Evolutionary conservation across 2,113 vertebrate genomes (phyloP), one percentile per base, ranked within the genome.

Genomic region (Semicossyphus pulcher): DNA sequence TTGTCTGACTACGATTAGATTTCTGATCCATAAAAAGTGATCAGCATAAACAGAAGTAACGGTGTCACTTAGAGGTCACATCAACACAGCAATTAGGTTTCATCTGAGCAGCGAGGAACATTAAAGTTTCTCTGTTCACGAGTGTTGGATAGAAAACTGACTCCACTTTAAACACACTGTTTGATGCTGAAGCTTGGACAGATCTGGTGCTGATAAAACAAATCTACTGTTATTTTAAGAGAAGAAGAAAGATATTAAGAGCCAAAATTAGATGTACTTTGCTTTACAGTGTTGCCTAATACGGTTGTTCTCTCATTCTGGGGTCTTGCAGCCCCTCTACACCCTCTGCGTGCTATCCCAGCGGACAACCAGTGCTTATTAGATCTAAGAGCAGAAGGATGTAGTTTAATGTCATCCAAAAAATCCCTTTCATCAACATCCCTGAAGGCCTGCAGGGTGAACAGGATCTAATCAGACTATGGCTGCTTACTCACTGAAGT

Each of bases 401-500:
- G 58, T 53, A 72, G 54, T 32, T 69, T 72, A 71, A 51, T 66
- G 60, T 78, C 53, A 71, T 62, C 67, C 71, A 56, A 78, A 68
- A 77, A 74, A 79, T 74, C 31, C 77, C 71, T 83, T 85, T 83
- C 67, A 86, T 81, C 62, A 47, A 31, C 53, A 54, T 53, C 59
- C 61, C 67, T 36, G 44, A 80, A 71, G 70, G 75, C 80, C 64
- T 72, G 47, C 21, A 1, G 81, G 45, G 68, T 61, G 76, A 76
- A 78, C 70, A 23, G 67, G 66, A 70, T 83, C 72, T 81, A 83
- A 90, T 86, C 78, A 85, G 68, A 64, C 67, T 51, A 42, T 45
- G 49, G 67, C 81, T 75, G 81, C 81, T 85, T 83, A 72, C 74
- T 75, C 85, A 62, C 68, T 84, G 61, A 85, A 88, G 80, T 83